Evolutionary conservation across 2,113 vertebrate genomes (phyloP), one percentile per base, ranked within the genome.

Genomic region (Hyaena hyaena): DNA sequence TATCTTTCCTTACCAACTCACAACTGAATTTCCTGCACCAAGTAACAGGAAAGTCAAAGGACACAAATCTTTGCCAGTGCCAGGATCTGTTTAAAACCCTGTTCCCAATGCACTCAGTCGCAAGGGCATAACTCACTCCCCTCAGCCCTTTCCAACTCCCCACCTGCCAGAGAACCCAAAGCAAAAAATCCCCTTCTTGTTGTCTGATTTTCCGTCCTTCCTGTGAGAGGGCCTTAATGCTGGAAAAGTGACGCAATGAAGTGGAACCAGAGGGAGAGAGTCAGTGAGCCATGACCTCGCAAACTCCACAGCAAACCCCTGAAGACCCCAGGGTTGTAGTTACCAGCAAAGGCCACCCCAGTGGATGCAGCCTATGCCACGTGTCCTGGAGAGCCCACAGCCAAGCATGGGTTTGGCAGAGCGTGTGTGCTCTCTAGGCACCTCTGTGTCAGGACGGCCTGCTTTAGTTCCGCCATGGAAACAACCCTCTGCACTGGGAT

Each of bases 381-480:
- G 0, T 6, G 35, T 19, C 1, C 19, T 0, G 0, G 35, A 7
- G 65, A 48, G 35, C 31, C 81, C n/a, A 0, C 7, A 16, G 4
- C 39, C 50, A 4, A 1, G 11, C n/a, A 6, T 0, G 0, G 17
- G 48, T 33, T 50, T 74, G 73, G 48, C 69, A 16, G 10, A 43
- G 17, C 0, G 1, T 26, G 21, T 50, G 8, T 39, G 33, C 3
- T 21, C 14, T 45, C 77, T 55, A 35, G 71, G 39, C 8, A 26
- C 31, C 65, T 23, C 35, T 16, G 35, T 5, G 61, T 95, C 63
- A 3, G 50, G 23, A 69, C 35, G 55, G 45, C 65, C 43, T 21
- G 71, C 90, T 93, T 93, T 88, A 39, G 53, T 82, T 82, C 94
- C 82, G 65, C 24, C 0, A 0, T 21, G 73, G 81, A 96, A 96